Conservation (phyloP, 2,888 invertebrate species). For the Andrena trimmerana region DNA sequence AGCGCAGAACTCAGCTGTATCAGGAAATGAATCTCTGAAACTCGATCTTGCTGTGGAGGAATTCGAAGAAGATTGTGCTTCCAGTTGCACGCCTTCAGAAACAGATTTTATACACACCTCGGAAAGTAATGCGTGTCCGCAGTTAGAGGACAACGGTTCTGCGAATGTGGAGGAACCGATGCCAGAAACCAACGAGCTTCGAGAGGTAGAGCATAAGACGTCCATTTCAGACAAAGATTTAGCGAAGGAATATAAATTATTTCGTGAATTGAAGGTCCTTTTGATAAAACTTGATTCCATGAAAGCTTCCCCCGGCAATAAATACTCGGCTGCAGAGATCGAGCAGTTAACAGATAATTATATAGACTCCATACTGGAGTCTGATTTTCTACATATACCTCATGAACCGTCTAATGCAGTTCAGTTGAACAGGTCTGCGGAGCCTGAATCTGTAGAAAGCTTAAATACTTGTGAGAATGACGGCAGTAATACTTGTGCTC, state of each 20-base stretch:
- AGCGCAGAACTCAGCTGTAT: neutral
- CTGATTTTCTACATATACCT: constrained; percentile 16
- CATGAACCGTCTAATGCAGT: neutral
- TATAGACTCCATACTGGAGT: constrained; percentile 51
- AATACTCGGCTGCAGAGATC: constrained; percentile 60
- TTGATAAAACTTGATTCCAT: constrained; percentile 57
- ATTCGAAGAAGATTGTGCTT: neutral
- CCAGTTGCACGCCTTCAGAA: constrained; percentile 2
- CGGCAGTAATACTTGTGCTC: neutral
- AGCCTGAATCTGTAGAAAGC: neutral
- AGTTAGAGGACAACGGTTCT: neutral
- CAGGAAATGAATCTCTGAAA: neutral
- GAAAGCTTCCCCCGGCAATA: neutral
- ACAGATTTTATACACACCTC: neutral
- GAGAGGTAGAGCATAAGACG: neutral
- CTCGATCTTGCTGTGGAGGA: neutral
- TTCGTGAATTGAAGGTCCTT: constrained; percentile 46
- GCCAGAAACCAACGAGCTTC: neutral
- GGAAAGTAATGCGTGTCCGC: neutral
- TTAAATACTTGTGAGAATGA: neutral
- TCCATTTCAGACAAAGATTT: neutral
- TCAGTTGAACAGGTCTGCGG: neutral
- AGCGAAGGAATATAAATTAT: constrained; percentile 38
- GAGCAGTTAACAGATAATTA: constrained; percentile 57
- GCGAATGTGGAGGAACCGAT: neutral